A percentile compares a stretch with the other conserved stretches of the same genome.
These are phyloP conservation scores for Stylophora pistillata DNA, from an alignment of 64 coral and sea anemone species.

Conservation along the genomic window DNA sequence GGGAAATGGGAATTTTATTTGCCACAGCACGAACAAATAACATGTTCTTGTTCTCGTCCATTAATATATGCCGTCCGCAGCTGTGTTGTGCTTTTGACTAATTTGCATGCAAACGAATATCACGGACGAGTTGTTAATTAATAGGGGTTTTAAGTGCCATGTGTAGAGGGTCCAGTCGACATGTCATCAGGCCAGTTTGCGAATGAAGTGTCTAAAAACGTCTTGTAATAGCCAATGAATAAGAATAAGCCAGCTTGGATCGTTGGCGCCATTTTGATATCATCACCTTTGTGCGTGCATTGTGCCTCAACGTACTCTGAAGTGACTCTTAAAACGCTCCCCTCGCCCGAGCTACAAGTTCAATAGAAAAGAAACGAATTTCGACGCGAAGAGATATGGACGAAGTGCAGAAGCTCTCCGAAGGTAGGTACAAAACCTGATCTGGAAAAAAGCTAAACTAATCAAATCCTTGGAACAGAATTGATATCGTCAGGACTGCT, in stretches of 20 bases:
- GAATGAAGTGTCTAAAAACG: constrained; percentile 38
- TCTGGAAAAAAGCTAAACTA: not conserved
- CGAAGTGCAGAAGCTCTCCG: not conserved
- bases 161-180: constrained; percentile 32
- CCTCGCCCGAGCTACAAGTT: not conserved
- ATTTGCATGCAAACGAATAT: constrained; percentile 56
- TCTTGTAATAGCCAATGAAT: constrained; percentile 15
- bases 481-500: not conserved
- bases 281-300: not conserved
- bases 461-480: not conserved
- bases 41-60: not conserved
- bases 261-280: constrained; percentile 14
- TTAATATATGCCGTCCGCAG: constrained; percentile 20
- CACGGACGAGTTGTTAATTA: constrained; percentile 49
- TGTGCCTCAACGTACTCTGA: not conserved
- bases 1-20: not conserved
- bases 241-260: constrained; percentile 23
- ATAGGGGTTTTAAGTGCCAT: constrained; percentile 54
- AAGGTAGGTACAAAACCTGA: not conserved
- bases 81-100: constrained; percentile 27
- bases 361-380: not conserved
- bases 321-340: not conserved
- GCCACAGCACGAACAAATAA: not conserved
- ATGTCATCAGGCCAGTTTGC: constrained; percentile 36
- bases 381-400: constrained; percentile 1